Evolutionary conservation across 2,113 vertebrate genomes (phyloP).

Genomic region (Glaucomys volans): DNA sequence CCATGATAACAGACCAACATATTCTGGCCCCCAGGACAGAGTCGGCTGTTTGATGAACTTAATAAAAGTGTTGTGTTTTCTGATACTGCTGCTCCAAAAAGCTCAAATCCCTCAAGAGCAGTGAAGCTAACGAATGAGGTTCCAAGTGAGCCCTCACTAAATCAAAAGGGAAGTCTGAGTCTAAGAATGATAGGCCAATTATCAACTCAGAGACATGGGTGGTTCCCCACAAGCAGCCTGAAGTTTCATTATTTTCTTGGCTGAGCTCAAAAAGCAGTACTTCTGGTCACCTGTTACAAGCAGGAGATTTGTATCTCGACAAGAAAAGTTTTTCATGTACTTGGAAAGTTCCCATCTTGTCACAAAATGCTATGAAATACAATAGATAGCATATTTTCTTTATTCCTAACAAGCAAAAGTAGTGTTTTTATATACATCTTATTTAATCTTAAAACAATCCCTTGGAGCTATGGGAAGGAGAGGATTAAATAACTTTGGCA

Average conservation of each 20-base stretch:
- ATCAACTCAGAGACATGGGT: conserved; percentile 53
- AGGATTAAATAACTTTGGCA: background rate
- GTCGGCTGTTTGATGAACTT: conserved; percentile 41
- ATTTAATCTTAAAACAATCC: conserved; percentile 58
- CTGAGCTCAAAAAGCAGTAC: conserved; percentile 62
- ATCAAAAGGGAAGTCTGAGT: conserved; percentile 61
- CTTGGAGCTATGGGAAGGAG: background rate
- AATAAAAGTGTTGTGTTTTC: conserved; percentile 68
- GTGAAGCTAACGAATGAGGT: conserved; percentile 63
- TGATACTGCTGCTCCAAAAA: conserved; percentile 52
- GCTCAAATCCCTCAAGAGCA: conserved; percentile 60
- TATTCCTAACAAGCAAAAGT: conserved; percentile 67
- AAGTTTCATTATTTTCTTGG: conserved; percentile 66
- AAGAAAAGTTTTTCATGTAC: conserved; percentile 67
- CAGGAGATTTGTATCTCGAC: conserved; percentile 73
- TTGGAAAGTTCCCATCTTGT: conserved; percentile 74
- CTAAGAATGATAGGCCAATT: conserved; percentile 21
- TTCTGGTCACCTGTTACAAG: conserved; percentile 77
- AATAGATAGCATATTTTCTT: conserved; percentile 63
- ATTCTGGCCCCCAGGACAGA: conserved; percentile 60
- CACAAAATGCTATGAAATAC: conserved; percentile 71
- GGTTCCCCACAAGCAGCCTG: conserved; percentile 10
- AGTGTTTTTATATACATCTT: conserved; percentile 66
- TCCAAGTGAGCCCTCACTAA: conserved; percentile 54
- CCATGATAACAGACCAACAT: conserved; percentile 46